phyloP scores from a whole-genome alignment of 2,888 invertebrate species.

The Mystacides longicornis region DNA sequence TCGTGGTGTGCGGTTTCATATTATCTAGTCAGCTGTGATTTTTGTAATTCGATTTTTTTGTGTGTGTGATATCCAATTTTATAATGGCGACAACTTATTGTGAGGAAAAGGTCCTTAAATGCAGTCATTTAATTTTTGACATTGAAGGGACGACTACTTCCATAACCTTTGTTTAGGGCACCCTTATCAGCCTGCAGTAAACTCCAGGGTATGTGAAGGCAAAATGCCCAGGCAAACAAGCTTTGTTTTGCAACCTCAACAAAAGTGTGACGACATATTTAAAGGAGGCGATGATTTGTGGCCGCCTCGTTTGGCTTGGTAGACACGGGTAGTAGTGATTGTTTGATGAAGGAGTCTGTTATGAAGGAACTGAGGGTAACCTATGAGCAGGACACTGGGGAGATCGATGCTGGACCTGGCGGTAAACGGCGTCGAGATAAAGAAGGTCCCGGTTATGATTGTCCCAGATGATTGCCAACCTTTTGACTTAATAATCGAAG shows the following conservation, averaged over 20 bases:
- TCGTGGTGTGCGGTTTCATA: neutral
- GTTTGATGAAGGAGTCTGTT: neutral
- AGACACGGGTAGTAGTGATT: constrained; percentile 1
- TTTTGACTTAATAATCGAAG: neutral
- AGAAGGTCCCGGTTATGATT: neutral
- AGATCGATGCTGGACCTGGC: neutral
- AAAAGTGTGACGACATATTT: neutral
- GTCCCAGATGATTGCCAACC: neutral
- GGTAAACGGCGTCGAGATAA: neutral
- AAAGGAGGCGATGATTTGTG: neutral
- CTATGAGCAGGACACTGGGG: neutral
- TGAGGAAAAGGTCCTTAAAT: constrained; percentile 35
- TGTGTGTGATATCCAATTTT: neutral
- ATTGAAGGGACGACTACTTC: constrained; percentile 87
- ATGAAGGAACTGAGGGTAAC: neutral
- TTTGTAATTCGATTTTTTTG: neutral
- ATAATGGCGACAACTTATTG: neutral
- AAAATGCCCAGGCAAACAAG: neutral
- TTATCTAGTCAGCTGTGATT: neutral
- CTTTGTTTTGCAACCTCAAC: neutral
- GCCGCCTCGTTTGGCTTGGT: neutral
- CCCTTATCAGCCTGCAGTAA: too few species aligned
- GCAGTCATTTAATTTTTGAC: constrained; percentile 64
- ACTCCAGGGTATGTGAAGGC: neutral
- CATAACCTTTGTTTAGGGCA: constrained; percentile 82